Evolutionary conservation across 2,888 invertebrate species (phyloP).

Genomic region (Stomorhina lunata): DNA sequence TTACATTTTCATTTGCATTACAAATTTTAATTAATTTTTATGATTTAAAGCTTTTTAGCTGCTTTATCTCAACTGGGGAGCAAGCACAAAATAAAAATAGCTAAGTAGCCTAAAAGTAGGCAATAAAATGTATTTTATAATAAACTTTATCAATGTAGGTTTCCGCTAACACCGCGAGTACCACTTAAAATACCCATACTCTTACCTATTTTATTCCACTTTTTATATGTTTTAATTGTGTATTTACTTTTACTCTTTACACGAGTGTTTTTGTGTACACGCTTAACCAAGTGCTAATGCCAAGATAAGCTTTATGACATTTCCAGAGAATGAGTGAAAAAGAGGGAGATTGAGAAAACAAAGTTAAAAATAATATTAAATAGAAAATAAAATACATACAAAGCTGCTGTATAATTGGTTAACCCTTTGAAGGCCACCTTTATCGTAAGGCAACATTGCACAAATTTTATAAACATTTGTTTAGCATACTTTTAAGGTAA

Average conservation of each 20-base stretch:
- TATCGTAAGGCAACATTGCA: no score
- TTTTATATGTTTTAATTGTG: background rate
- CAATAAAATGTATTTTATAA: slow-evolving; percentile 54
- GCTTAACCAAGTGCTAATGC: slow-evolving; percentile 67
- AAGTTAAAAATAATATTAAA: slow-evolving; percentile 18
- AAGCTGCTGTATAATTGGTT: slow-evolving; percentile 51
- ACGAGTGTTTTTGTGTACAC: background rate
- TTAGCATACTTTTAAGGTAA: no score
- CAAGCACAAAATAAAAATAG: background rate
- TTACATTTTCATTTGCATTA: slow-evolving; percentile 13
- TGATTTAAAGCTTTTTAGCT: slow-evolving; percentile 38
- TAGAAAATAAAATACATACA: background rate
- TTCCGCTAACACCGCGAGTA: slow-evolving; percentile 29
- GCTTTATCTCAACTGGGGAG: background rate
- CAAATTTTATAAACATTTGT: no score
- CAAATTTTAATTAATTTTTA: slow-evolving; percentile 45
- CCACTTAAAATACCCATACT: background rate
- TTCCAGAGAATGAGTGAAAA: slow-evolving; percentile 19
- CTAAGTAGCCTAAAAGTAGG: slow-evolving; percentile 48
- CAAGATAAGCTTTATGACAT: slow-evolving; percentile 69
- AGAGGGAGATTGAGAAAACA: no score
- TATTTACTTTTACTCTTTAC: slow-evolving; percentile 1
- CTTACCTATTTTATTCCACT: background rate
- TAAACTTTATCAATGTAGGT: slow-evolving; percentile 46
- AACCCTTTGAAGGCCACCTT: no score